These are phyloP conservation scores for Blastomussa wellsi DNA, from an alignment of 92 coral and sea anemone species.

Conservation along the genomic window DNA sequence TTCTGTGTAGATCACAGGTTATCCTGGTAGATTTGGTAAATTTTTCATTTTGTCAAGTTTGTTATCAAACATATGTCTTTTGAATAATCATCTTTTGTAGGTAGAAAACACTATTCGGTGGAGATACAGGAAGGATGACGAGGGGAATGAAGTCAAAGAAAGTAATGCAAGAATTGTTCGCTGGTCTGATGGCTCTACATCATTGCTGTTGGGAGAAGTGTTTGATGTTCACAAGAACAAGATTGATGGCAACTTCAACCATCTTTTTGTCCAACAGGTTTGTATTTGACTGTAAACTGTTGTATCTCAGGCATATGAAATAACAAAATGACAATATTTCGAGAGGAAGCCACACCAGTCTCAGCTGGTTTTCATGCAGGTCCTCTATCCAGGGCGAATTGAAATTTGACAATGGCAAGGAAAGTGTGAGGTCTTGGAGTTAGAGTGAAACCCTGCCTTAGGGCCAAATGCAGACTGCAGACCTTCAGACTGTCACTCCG, in stretches of 20 bases:
- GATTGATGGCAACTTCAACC: constrained; percentile 95
- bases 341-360: too few relatives aligned
- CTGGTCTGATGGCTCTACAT: constrained; percentile 97
- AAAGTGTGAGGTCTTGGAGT: background rate
- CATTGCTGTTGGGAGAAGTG: constrained; percentile 90
- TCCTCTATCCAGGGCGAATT: too few relatives aligned
- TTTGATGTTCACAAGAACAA: constrained; percentile 97
- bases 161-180: constrained; percentile 96
- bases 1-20: too few relatives aligned
- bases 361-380: too few relatives aligned
- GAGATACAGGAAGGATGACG: constrained; percentile 86
- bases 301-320: background rate
- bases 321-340: too few relatives aligned
- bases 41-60: background rate
- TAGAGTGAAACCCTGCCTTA: too few relatives aligned
- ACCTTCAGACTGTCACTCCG: too few relatives aligned
- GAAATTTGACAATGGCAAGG: too few relatives aligned
- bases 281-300: background rate
- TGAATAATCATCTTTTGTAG: constrained; percentile 35
- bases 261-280: constrained; percentile 98
- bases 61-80: too few relatives aligned
- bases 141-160: constrained; percentile 93
- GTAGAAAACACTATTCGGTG: constrained; percentile 97
- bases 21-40: background rate
- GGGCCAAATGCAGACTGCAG: too few relatives aligned